Evolutionary conservation across 2,797 vertebrate genomes (phyloP).

Genomic region (Catostomus latipinnis): DNA sequence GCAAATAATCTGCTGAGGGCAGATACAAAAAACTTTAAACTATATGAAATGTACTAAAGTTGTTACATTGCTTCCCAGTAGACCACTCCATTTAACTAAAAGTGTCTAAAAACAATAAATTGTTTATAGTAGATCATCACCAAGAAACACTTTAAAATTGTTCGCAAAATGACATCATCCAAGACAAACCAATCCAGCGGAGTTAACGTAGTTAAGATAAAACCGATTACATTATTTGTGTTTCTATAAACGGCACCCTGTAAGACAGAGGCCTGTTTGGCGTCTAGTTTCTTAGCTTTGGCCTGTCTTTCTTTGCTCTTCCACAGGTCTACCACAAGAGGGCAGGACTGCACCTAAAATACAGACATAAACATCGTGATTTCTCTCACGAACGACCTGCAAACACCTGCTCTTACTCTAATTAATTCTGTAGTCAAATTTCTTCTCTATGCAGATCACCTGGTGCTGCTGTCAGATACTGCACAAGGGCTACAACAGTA

Average conservation of each 20-base stretch:
- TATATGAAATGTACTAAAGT: too few relatives aligned
- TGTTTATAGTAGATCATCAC: not conserved
- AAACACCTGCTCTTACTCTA: too few relatives aligned
- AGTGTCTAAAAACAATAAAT: too few relatives aligned
- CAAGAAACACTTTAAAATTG: not conserved
- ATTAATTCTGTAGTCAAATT: too few relatives aligned
- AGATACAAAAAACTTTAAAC: not conserved
- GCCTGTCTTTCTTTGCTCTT: not conserved
- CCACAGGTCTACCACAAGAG: not conserved
- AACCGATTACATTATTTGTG: not conserved
- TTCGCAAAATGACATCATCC: not conserved
- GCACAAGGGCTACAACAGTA: too few relatives aligned
- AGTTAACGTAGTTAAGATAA: not conserved
- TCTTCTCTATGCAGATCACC: too few relatives aligned
- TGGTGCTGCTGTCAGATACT: too few relatives aligned
- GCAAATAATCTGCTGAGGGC: not conserved
- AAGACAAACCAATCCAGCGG: not conserved
- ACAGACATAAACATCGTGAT: not conserved
- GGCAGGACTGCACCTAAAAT: constrained; percentile 17
- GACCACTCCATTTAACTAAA: too few relatives aligned
- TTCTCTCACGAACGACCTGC: not conserved
- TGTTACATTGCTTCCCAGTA: too few relatives aligned
- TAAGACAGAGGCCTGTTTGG: not conserved
- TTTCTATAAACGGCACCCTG: not conserved
- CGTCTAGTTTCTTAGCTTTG: not conserved